Conservation (phyloP, 2,888 invertebrate species). For the Cheilosia vernalis region DNA sequence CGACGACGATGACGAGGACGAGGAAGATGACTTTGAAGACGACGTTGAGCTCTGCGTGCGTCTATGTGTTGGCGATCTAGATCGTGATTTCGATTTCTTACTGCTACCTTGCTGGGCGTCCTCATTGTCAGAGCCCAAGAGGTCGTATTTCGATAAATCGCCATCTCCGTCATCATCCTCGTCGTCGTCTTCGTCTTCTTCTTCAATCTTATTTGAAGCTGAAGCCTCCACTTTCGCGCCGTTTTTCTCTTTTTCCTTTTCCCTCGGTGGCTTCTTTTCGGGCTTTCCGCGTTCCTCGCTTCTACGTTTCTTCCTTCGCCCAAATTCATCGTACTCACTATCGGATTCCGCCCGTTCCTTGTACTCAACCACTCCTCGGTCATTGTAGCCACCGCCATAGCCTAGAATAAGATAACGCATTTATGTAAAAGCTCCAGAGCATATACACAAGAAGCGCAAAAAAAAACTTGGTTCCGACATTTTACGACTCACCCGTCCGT, state of each 20-base stretch:
- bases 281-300: constrained; percentile 77
- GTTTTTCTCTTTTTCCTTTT: constrained; percentile 46
- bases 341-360: constrained; percentile 94
- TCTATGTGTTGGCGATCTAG: constrained; percentile 66
- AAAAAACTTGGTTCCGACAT: constrained; percentile 66
- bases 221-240: constrained; percentile 27
- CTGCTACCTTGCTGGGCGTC: constrained; percentile 44
- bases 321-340: constrained; percentile 98
- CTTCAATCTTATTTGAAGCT: constrained; percentile 80
- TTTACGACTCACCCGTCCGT: constrained; percentile 85
- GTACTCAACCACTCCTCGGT: constrained; percentile 97
- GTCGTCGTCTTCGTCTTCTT: constrained; percentile 83
- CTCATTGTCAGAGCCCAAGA: constrained; percentile 85
- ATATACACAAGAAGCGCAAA: constrained; percentile 6
- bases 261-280: constrained; percentile 83
- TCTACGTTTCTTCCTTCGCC: constrained; percentile 86
- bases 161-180: constrained; percentile 87
- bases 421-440: constrained; percentile 10
- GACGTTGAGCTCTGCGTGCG: constrained; percentile 70
- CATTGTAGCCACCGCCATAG: constrained; percentile 97
- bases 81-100: constrained; percentile 66
- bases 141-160: constrained; percentile 91
- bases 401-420: constrained; percentile 81
- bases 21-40: constrained; percentile 77
- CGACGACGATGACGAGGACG: constrained; percentile 78